A percentile compares a stretch with the other conserved stretches of the same genome.
Conservation (phyloP, 2,888 invertebrate genomes). For the Hirtodrosophila histrioides region DNA sequence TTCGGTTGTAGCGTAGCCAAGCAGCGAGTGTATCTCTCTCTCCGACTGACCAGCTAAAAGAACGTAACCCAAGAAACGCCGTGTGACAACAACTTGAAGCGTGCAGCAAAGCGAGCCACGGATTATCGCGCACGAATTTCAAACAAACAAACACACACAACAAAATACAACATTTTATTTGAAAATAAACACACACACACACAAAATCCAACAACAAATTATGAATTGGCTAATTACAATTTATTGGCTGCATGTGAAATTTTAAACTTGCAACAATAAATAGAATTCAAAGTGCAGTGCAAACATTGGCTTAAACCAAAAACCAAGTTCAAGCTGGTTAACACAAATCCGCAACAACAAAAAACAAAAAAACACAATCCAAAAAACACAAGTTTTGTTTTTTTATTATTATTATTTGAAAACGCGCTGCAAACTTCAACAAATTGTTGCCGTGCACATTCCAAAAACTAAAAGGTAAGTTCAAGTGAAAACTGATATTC, state of each 20-base stretch:
- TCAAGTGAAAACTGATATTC: background rate
- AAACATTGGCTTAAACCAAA: slow-evolving; percentile 22
- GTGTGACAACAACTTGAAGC: slow-evolving; percentile 73
- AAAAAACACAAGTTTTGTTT: slow-evolving; percentile 31
- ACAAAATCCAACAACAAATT: slow-evolving; percentile 16
- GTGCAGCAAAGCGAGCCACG: slow-evolving; percentile 82
- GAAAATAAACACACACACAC: too few relatives aligned
- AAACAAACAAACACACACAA: slow-evolving; percentile 33
- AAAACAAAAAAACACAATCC: slow-evolving; percentile 14
- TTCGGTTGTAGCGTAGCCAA: slow-evolving; percentile 71
- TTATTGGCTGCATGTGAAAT: slow-evolving; percentile 55
- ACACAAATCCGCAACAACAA: slow-evolving; percentile 9
- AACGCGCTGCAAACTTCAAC: slow-evolving; percentile 25
- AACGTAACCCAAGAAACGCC: slow-evolving; percentile 54
- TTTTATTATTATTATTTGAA: slow-evolving; percentile 27
- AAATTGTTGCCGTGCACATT: slow-evolving; percentile 31
- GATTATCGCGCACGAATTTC: slow-evolving; percentile 82
- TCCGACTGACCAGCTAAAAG: slow-evolving; percentile 47
- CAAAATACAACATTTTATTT: slow-evolving; percentile 30
- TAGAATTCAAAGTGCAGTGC: slow-evolving; percentile 57
- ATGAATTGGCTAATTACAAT: slow-evolving; percentile 62
- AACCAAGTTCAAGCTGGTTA: slow-evolving; percentile 5
- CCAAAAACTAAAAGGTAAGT: slow-evolving; percentile 47
- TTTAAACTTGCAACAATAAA: slow-evolving; percentile 30
- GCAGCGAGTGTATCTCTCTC: slow-evolving; percentile 34